phyloP scores from a whole-genome alignment of 1,140 invertebrate genomes.

The Tetramorium alpestre region DNA sequence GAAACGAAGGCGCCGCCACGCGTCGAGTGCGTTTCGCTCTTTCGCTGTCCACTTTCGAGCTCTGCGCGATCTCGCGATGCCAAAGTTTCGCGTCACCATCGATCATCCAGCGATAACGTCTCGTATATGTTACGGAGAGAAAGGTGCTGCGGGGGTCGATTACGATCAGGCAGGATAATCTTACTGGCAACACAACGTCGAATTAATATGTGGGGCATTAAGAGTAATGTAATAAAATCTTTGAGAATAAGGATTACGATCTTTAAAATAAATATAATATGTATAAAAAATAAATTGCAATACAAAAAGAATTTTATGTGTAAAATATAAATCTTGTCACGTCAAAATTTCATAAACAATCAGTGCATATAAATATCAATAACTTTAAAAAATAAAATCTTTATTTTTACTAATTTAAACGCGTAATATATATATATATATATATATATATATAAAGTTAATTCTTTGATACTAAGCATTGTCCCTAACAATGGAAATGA shows the following conservation, averaged over 20 bases:
- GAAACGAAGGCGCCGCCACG: slow-evolving; percentile 53
- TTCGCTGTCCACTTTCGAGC: slow-evolving; percentile 63
- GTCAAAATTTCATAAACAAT: not conserved
- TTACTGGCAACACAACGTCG: slow-evolving; percentile 36
- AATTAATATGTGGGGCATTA: slow-evolving; percentile 31
- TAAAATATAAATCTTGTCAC: not conserved
- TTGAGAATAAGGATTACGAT: not conserved
- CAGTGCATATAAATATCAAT: not conserved
- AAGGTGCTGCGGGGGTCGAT: not conserved
- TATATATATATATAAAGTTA: not conserved
- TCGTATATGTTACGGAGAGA: not conserved
- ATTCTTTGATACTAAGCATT: not conserved
- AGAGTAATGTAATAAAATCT: not conserved
- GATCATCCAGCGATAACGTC: slow-evolving; percentile 63
- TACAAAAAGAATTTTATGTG: not conserved
- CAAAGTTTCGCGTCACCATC: slow-evolving; percentile 63
- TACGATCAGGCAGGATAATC: slow-evolving; percentile 24
- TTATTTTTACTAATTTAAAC: not conserved
- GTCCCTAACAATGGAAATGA: not conserved
- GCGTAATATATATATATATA: not conserved
- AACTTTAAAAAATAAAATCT: not conserved
- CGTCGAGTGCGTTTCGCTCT: slow-evolving; percentile 61
- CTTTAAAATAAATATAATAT: not conserved
- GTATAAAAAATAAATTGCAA: not conserved
- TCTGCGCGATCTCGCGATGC: not conserved